Percentiles rank a stretch among this genome's conserved stretches.
Conservation (phyloP, 2,113 vertebrate species). For the Protomyctophum bolini region DNA sequence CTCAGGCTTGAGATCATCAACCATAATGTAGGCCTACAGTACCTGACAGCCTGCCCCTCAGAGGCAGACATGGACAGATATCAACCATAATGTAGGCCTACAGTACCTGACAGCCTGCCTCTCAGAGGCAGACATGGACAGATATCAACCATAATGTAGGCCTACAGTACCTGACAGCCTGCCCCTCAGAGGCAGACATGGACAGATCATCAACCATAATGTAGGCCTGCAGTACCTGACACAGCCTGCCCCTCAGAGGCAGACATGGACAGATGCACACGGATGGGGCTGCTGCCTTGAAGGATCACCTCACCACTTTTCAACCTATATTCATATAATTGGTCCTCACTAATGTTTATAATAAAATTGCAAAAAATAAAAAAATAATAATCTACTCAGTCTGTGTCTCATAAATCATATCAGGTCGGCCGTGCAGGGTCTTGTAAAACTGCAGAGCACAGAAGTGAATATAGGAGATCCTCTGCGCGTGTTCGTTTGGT, state of each 20-base stretch:
- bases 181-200: background rate
- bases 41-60: background rate
- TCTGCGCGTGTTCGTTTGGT: background rate
- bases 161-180: background rate
- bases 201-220: slow-evolving; percentile 19
- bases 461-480: background rate
- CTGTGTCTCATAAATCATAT: background rate
- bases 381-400: too few species aligned
- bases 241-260: background rate
- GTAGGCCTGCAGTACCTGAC: background rate
- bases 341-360: too few species aligned
- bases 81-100: slow-evolving; percentile 11
- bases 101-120: background rate
- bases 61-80: background rate
- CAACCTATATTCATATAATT: too few species aligned
- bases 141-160: slow-evolving; percentile 13
- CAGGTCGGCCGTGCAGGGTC: background rate
- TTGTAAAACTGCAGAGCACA: background rate
- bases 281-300: background rate
- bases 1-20: slow-evolving; percentile 12
- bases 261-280: background rate
- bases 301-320: background rate
- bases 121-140: background rate
- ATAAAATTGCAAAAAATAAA: too few species aligned
- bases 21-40: slow-evolving; percentile 20